A percentile compares a stretch with the other conserved stretches of the same genome.
phyloP scores from a whole-genome alignment of 2,113 vertebrate species.

The Sebastes fasciatus region DNA sequence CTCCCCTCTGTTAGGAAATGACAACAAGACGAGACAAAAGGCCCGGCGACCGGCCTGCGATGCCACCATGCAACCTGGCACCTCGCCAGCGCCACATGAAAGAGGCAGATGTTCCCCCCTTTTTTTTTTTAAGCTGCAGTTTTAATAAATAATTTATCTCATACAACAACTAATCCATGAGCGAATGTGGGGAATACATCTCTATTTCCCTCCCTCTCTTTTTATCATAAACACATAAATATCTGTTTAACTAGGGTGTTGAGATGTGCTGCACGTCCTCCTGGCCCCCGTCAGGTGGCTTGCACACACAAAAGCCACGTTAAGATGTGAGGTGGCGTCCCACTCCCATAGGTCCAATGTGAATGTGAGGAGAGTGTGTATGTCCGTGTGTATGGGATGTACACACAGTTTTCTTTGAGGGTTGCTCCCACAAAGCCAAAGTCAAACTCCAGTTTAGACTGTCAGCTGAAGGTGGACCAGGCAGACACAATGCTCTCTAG shows the following conservation, averaged over 20 bases:
- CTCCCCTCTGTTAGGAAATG: slow-evolving; percentile 64
- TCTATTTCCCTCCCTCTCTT: slow-evolving; percentile 61
- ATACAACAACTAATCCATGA: slow-evolving; percentile 69
- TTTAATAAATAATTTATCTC: slow-evolving; percentile 79
- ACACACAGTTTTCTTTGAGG: slow-evolving; percentile 26
- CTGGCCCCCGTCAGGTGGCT: slow-evolving; percentile 32
- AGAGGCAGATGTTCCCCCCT: slow-evolving; percentile 78
- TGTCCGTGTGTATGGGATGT: slow-evolving; percentile 1
- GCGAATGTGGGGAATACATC: slow-evolving; percentile 65
- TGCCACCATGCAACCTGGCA: slow-evolving; percentile 73
- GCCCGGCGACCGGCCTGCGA: slow-evolving; percentile 63
- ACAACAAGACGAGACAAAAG: slow-evolving; percentile 63
- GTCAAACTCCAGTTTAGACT: slow-evolving; percentile 73
- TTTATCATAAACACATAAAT: slow-evolving; percentile 71
- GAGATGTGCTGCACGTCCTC: slow-evolving; percentile 58
- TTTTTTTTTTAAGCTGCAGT: slow-evolving; percentile 53
- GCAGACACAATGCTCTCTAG: slow-evolving; percentile 55
- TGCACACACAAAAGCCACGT: slow-evolving; percentile 32
- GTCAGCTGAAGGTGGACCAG: slow-evolving; percentile 70
- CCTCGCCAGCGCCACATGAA: slow-evolving; percentile 76
- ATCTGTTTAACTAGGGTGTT: slow-evolving; percentile 64
- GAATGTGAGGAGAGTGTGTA: background rate
- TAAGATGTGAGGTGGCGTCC: slow-evolving; percentile 22
- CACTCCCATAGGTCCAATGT: slow-evolving; percentile 26
- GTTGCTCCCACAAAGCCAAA: slow-evolving; percentile 63